A percentile compares a stretch with the other conserved stretches of the same genome.
Conservation (phyloP, 1,140 invertebrate species). For the Frieseomelitta varia region DNA sequence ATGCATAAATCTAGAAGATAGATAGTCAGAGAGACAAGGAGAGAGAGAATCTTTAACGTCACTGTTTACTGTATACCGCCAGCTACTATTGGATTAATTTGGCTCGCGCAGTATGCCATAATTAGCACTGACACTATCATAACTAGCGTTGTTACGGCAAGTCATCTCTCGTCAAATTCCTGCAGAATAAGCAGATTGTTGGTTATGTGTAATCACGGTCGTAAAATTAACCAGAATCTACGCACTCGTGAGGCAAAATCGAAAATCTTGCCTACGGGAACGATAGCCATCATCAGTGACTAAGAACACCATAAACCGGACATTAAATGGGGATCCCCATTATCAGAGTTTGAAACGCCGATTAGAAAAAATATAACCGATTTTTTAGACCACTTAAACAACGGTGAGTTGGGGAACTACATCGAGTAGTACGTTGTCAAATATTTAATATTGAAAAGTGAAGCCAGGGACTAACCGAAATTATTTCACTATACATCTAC, state of each 20-base stretch:
- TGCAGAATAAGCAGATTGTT: conserved; percentile 24
- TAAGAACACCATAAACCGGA: not conserved
- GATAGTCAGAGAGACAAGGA: accelerated
- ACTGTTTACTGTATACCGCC: conserved; percentile 1
- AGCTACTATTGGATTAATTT: conserved; percentile 35
- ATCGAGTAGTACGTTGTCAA: too few species aligned
- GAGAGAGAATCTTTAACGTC: not conserved
- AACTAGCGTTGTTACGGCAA: conserved; percentile 23
- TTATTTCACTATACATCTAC: too few species aligned
- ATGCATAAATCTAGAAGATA: not conserved
- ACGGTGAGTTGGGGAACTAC: too few species aligned
- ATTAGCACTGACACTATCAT: conserved; percentile 43
- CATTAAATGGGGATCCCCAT: too few species aligned
- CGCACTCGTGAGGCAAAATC: not conserved
- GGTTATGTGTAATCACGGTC: conserved; percentile 18
- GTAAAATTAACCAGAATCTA: conserved; percentile 12
- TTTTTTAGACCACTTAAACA: too few species aligned
- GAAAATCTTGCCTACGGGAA: not conserved
- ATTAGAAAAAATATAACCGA: too few species aligned
- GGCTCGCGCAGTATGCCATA: conserved; percentile 25
- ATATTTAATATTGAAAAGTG: too few species aligned
- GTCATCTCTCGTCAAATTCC: conserved; percentile 29
- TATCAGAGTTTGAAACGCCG: too few species aligned
- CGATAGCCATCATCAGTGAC: too few species aligned
- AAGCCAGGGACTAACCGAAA: too few species aligned